Conservation (phyloP, 2,888 invertebrate genomes). For the Thecocarcelia acutangulata region DNA sequence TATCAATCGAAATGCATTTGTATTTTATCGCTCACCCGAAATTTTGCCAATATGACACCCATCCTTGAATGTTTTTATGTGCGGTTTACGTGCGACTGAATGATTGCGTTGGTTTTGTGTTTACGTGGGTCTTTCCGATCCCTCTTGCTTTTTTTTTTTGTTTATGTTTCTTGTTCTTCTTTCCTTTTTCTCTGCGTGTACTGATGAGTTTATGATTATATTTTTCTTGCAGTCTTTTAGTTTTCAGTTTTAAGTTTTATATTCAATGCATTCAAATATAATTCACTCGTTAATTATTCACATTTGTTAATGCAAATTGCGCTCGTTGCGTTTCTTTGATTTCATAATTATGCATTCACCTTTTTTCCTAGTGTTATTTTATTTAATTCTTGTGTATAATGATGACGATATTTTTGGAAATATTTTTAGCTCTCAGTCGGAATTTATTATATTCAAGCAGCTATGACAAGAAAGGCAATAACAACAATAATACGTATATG, state of each 20-base stretch:
- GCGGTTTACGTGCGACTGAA: conserved; percentile 40
- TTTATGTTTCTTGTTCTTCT: conserved; percentile 31
- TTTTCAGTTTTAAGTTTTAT: not conserved
- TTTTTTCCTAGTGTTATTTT: not conserved
- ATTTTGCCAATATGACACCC: conserved; percentile 86
- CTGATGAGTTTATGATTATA: not conserved
- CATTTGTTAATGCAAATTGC: conserved; percentile 59
- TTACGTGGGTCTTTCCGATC: conserved; percentile 61
- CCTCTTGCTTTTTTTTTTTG: conserved; percentile 49
- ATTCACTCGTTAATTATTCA: conserved; percentile 44
- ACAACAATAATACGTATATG: conserved; percentile 39
- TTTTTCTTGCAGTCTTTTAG: not conserved
- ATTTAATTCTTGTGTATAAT: conserved; percentile 28
- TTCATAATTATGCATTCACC: conserved; percentile 36
- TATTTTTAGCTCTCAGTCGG: conserved; percentile 64
- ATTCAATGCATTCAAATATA: conserved; percentile 17
- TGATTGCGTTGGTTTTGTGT: conserved; percentile 52
- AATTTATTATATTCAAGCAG: conserved; percentile 45
- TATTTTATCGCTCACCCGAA: conserved; percentile 84
- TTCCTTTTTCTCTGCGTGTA: conserved; percentile 23
- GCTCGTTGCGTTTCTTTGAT: conserved; percentile 13
- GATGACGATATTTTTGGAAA: conserved; percentile 67
- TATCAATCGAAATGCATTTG: conserved; percentile 1
- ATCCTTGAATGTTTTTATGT: conserved; percentile 79
- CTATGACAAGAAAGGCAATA: conserved; percentile 37